Evolutionary conservation across 2,113 vertebrate genomes (phyloP).

Genomic region (Anguilla japonica): DNA sequence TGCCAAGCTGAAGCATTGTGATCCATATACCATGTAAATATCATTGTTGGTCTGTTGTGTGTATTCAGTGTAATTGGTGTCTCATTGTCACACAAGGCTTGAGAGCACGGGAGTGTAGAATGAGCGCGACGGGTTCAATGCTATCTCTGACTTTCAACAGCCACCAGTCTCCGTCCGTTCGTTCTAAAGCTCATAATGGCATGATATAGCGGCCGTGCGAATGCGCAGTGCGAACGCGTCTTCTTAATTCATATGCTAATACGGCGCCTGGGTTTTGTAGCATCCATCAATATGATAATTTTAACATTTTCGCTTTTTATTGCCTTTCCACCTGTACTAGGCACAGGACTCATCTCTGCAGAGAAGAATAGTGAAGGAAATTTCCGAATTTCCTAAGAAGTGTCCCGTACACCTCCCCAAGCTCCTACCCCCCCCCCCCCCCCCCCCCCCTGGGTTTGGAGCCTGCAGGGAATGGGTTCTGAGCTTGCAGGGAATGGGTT

Average conservation of each 20-base stretch:
- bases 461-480: too few species aligned
- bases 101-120: not conserved
- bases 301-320: slow-evolving; percentile 69
- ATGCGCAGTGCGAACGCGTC: slow-evolving; percentile 8
- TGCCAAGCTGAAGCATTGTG: not conserved
- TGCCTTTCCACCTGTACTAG: slow-evolving; percentile 58
- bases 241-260: slow-evolving; percentile 17
- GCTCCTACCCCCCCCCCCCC: slow-evolving; percentile 29
- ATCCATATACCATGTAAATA: not conserved
- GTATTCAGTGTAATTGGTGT: not conserved
- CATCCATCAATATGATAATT: slow-evolving; percentile 69
- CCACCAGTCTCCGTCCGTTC: not conserved
- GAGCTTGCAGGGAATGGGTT: not conserved
- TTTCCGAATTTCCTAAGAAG: slow-evolving; percentile 43
- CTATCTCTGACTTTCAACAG: not conserved
- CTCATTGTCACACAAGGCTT: not conserved
- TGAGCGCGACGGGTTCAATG: not conserved
- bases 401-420: slow-evolving; percentile 48
- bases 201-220: not conserved
- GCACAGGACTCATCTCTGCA: not conserved
- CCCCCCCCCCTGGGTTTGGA: not conserved
- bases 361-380: not conserved
- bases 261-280: not conserved
- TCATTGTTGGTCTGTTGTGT: not conserved
- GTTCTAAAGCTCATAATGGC: slow-evolving; percentile 9